phyloP scores from a whole-genome alignment of 2,888 invertebrate species.

The Hyposoter dolosus region DNA sequence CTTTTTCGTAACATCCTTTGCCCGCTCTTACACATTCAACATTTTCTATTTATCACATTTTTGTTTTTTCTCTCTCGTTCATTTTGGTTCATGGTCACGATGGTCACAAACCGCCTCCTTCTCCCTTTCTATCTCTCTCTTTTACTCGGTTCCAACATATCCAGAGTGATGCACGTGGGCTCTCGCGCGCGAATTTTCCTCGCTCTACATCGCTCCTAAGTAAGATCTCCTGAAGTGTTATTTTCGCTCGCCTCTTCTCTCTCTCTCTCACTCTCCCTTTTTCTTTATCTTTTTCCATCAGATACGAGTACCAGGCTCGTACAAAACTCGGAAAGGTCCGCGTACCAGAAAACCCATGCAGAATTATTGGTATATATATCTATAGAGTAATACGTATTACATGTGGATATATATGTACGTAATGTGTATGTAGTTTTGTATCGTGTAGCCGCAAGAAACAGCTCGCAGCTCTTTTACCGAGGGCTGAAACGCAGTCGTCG shows the following conservation, averaged over 20 bases:
- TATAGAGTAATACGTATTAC: not conserved
- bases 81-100: not conserved
- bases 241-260: slow-evolving; percentile 73
- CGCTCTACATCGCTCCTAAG: slow-evolving; percentile 73
- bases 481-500: slow-evolving; percentile 55
- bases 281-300: slow-evolving; percentile 50
- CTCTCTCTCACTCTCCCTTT: slow-evolving; percentile 29
- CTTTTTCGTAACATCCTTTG: slow-evolving; percentile 12
- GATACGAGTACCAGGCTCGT: slow-evolving; percentile 18
- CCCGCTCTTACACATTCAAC: slow-evolving; percentile 13
- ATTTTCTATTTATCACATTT: slow-evolving; percentile 24
- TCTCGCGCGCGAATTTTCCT: slow-evolving; percentile 64
- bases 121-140: slow-evolving; percentile 1
- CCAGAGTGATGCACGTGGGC: slow-evolving; percentile 45
- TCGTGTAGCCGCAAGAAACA: slow-evolving; percentile 45
- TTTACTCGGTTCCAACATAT: not conserved
- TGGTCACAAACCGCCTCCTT: not conserved
- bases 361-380: not conserved
- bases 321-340: not conserved
- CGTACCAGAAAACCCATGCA: slow-evolving; percentile 20
- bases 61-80: not conserved
- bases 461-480: slow-evolving; percentile 58
- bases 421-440: slow-evolving; percentile 15
- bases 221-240: slow-evolving; percentile 80
- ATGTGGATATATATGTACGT: slow-evolving; percentile 6